Evolutionary conservation across 2,113 vertebrate species (phyloP).

Genomic region (Cyrtonyx montezumae): DNA sequence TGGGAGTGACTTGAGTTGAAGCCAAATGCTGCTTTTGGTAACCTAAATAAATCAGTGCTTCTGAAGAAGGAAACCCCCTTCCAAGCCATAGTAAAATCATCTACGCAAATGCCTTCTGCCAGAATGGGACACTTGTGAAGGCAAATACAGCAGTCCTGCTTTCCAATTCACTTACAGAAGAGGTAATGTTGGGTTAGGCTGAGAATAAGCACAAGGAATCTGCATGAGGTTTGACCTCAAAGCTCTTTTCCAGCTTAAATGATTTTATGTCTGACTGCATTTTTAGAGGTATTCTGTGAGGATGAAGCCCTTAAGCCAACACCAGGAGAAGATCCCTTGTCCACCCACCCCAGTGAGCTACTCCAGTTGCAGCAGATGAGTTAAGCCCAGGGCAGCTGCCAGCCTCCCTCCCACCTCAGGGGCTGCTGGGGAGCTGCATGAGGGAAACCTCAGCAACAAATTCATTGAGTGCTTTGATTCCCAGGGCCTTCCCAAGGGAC

Average conservation of each 20-base stretch:
- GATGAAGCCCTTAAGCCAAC: not conserved
- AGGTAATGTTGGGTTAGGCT: not conserved
- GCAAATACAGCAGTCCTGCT: not conserved
- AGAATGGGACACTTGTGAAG: not conserved
- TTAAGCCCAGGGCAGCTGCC: not conserved
- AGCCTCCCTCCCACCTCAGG: not conserved
- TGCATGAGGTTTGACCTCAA: not conserved
- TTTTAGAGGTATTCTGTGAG: not conserved
- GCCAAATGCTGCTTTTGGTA: not conserved
- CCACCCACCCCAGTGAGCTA: not conserved
- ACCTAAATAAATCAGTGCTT: not conserved
- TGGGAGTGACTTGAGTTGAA: not conserved
- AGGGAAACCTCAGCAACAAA: not conserved
- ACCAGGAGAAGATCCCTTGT: not conserved
- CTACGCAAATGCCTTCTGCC: not conserved
- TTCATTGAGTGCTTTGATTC: not conserved
- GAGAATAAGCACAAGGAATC: not conserved
- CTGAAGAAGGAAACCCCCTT: conserved; percentile 5
- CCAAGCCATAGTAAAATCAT: not conserved
- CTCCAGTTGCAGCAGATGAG: not conserved
- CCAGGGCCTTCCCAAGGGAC: not conserved
- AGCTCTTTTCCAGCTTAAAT: not conserved
- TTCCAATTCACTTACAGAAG: not conserved
- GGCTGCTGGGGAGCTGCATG: not conserved
- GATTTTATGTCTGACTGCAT: not conserved